Evolutionary conservation across 2,113 vertebrate species (phyloP).

Genomic region (Clinocottus analis): DNA sequence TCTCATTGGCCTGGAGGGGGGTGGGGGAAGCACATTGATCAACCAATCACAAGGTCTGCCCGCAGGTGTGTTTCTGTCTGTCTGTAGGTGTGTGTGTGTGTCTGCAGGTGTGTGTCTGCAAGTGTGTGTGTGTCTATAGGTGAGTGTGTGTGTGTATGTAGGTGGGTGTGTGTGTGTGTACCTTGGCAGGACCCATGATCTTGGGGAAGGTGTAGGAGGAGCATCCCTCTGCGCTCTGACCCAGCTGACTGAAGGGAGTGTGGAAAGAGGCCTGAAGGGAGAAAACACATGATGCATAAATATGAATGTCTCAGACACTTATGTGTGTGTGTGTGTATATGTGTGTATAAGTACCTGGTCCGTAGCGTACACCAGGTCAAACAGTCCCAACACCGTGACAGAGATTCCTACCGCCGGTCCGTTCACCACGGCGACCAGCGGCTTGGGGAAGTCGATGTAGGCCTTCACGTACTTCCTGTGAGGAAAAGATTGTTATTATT

Average conservation of each 20-base stretch:
- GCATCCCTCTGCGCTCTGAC: conserved; percentile 76
- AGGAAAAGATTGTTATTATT: background rate
- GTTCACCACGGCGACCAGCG: conserved; percentile 72
- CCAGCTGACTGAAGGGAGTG: conserved; percentile 73
- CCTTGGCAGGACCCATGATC: conserved; percentile 67
- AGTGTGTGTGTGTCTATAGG: conserved; percentile 18
- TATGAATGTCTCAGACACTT: too few species aligned
- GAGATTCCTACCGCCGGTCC: conserved; percentile 72
- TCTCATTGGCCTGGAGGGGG: conserved; percentile 86
- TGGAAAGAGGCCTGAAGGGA: conserved; percentile 72
- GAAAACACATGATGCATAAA: too few species aligned
- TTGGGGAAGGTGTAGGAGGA: conserved; percentile 77
- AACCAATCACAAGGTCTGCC: too few species aligned
- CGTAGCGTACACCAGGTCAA: conserved; percentile 74
- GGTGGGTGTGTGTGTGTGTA: conserved; percentile 34
- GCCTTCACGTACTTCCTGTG: conserved; percentile 68
- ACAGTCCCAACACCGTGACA: conserved; percentile 64
- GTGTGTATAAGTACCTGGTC: conserved; percentile 50
- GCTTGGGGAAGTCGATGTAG: conserved; percentile 76
- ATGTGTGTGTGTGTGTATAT: too few species aligned
- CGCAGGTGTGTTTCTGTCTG: too few species aligned
- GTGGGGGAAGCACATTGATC: too few species aligned
- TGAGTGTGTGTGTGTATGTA: conserved; percentile 29
- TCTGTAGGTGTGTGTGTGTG: conserved; percentile 29
- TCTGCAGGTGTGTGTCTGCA: conserved; percentile 18